Evolutionary conservation across 2,888 invertebrate genomes (phyloP).

Genomic region (Spialia ferax): DNA sequence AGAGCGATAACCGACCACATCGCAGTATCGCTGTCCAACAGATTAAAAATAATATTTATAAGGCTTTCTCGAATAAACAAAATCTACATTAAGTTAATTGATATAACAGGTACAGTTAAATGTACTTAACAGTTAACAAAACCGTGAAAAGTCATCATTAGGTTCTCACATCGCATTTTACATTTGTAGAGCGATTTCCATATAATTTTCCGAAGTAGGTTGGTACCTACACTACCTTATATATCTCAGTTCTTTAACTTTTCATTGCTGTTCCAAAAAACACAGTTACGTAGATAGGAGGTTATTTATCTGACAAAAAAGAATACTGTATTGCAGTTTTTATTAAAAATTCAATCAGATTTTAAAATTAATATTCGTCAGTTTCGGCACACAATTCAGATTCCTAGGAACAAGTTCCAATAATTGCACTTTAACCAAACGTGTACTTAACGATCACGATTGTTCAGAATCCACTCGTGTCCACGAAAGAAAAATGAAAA

Average conservation of each 20-base stretch:
- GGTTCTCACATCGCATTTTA: no score
- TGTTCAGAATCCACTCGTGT: conserved; percentile 12
- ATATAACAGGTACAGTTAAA: neutral
- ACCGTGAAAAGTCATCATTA: no score
- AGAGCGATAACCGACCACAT: conserved; percentile 22
- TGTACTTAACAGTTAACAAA: neutral
- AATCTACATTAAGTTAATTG: neutral
- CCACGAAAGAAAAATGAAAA: conserved; percentile 2
- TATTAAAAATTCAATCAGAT: conserved; percentile 57
- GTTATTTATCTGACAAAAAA: no score
- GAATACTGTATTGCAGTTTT: conserved; percentile 39
- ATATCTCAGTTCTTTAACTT: no score
- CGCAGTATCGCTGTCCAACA: conserved; percentile 27
- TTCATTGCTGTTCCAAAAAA: no score
- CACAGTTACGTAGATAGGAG: no score
- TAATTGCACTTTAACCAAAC: conserved; percentile 52
- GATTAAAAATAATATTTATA: conserved; percentile 21
- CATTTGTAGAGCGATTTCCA: no score
- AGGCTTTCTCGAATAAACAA: neutral
- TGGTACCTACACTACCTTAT: no score
- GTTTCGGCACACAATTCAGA: conserved; percentile 50
- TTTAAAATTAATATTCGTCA: conserved; percentile 55
- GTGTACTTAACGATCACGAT: conserved; percentile 33
- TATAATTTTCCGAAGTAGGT: no score
- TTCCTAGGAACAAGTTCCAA: conserved; percentile 62